Evolutionary conservation across 2,888 invertebrate species (phyloP).

Genomic region (Caenorhabditis afra): DNA sequence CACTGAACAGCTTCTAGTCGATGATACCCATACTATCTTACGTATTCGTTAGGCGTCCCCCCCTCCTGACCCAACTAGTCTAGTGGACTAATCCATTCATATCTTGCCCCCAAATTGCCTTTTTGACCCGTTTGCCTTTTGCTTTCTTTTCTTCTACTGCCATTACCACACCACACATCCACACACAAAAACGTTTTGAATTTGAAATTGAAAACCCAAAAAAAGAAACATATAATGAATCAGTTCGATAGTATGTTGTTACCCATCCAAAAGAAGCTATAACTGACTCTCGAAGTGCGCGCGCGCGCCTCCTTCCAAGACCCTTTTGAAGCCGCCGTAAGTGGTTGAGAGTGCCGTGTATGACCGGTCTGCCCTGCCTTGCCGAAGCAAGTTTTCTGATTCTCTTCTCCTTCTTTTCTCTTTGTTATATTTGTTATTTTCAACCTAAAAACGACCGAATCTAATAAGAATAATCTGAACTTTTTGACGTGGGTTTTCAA

Average conservation of each 20-base stretch:
- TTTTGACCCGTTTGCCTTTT: not conserved
- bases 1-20: slow-evolving; percentile 73
- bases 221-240: slow-evolving; percentile 16
- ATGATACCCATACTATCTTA: slow-evolving; percentile 72
- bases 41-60: slow-evolving; percentile 61
- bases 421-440: not conserved
- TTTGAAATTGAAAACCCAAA: not conserved
- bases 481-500: not conserved
- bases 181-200: no score
- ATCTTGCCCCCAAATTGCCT: slow-evolving; percentile 10
- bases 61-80: not conserved
- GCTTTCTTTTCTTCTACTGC: not conserved
- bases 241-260: slow-evolving; percentile 16
- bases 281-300: slow-evolving; percentile 15
- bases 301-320: not conserved
- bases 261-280: slow-evolving; percentile 2
- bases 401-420: not conserved
- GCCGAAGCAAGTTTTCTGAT: slow-evolving; percentile 13
- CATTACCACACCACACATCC: no score
- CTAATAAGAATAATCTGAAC: no score
- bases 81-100: not conserved
- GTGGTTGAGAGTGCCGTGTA: slow-evolving; percentile 50
- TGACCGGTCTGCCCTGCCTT: slow-evolving; percentile 27
- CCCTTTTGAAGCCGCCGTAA: slow-evolving; percentile 23
- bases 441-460: not conserved